A percentile compares a stretch with the other conserved stretches of the same genome.
These are phyloP conservation scores for Oreonectes daqikongensis DNA, from an alignment of 2,797 vertebrate species.

Conservation along the genomic window DNA sequence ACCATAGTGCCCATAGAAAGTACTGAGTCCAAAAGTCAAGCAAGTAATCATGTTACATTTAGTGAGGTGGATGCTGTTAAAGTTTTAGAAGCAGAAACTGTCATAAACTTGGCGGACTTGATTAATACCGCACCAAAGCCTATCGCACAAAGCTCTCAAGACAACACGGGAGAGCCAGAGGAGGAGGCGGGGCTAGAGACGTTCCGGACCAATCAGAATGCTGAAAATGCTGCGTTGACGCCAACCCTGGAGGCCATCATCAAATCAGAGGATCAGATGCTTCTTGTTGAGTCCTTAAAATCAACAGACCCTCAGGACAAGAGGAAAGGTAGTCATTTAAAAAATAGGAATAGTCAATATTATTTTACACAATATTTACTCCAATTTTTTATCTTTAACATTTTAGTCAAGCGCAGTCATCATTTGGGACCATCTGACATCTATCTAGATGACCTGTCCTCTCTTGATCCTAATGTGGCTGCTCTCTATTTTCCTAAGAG, in stretches of 20 bases:
- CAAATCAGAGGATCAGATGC: conserved; percentile 53
- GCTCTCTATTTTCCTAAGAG: conserved; percentile 86
- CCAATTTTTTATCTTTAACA: too few species aligned
- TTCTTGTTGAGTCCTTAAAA: conserved; percentile 59
- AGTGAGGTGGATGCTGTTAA: neutral
- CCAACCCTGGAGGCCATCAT: conserved; percentile 23
- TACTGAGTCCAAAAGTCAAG: conserved; percentile 13
- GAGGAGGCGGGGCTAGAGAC: conserved; percentile 13
- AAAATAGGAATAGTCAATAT: too few species aligned
- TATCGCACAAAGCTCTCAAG: conserved; percentile 34
- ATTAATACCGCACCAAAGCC: conserved; percentile 44
- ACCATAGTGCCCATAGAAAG: neutral
- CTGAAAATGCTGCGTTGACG: conserved; percentile 21
- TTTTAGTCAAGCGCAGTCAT: conserved; percentile 80
- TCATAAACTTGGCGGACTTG: neutral
- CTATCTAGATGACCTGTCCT: conserved; percentile 85
- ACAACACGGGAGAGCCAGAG: conserved; percentile 60
- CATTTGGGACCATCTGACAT: conserved; percentile 80
- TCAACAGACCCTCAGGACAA: conserved; percentile 63
- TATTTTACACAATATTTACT: too few species aligned
- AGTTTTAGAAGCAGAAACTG: conserved; percentile 18
- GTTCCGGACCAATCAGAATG: conserved; percentile 39
- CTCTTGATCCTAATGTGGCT: conserved; percentile 78
- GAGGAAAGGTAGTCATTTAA: conserved; percentile 69
- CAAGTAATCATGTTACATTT: neutral